phyloP scores from a whole-genome alignment of 2,113 vertebrate species.

The Toxotes jaculatrix region DNA sequence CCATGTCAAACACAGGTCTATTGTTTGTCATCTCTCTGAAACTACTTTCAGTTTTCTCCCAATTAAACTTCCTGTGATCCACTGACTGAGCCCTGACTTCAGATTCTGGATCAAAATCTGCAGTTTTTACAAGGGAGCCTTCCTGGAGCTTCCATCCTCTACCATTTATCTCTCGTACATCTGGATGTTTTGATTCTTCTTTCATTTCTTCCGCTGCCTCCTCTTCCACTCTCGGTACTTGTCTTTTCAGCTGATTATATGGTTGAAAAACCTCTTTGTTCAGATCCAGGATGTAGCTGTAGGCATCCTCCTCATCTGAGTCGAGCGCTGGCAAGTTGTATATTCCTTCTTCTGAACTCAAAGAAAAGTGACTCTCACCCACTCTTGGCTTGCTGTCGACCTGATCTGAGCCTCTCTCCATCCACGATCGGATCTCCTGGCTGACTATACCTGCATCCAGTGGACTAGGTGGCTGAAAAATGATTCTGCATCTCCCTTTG shows the following conservation, averaged over 20 bases:
- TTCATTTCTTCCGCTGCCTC: constrained; percentile 48
- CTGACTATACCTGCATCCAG: constrained; percentile 19
- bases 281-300: constrained; percentile 79
- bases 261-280: constrained; percentile 67
- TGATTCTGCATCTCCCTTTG: background rate
- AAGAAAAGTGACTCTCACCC: constrained; percentile 50
- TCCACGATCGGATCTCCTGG: constrained; percentile 62
- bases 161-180: background rate
- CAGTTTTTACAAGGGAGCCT: background rate
- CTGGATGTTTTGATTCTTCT: constrained; percentile 18
- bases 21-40: background rate
- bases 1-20: constrained; percentile 7
- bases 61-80: constrained; percentile 3
- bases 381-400: background rate
- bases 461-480: constrained; percentile 45
- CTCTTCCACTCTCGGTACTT: constrained; percentile 55
- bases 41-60: constrained; percentile 17
- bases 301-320: constrained; percentile 77
- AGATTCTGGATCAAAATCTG: constrained; percentile 14
- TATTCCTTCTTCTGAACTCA: constrained; percentile 70
- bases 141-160: constrained; percentile 4
- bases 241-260: constrained; percentile 14
- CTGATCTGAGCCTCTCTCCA: constrained; percentile 36
- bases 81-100: background rate
- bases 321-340: constrained; percentile 65